Percentiles rank a stretch among this genome's conserved stretches.
Conservation (phyloP, 1,140 invertebrate genomes). For the Chelonus insularis region DNA sequence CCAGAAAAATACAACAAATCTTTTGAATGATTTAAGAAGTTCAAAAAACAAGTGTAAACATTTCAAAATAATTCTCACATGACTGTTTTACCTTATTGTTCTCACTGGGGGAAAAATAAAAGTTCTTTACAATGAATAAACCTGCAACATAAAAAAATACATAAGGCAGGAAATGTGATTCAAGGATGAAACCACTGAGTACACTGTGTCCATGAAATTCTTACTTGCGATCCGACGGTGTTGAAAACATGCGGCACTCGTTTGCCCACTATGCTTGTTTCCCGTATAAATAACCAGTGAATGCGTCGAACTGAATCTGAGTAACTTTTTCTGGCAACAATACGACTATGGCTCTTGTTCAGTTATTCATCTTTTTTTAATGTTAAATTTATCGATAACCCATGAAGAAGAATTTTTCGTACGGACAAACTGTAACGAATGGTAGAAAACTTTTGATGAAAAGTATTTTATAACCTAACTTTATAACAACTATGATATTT, state of each 20-base stretch:
- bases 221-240: slow-evolving; percentile 24
- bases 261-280: slow-evolving; percentile 2
- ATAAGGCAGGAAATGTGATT: slow-evolving; percentile 11
- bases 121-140: not conserved
- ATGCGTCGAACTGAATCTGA: slow-evolving; percentile 6
- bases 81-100: slow-evolving; percentile 1
- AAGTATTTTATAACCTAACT: too few species aligned
- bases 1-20: not conserved
- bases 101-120: not conserved
- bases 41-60: slow-evolving; percentile 1
- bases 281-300: slow-evolving; percentile 22
- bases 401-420: too few species aligned
- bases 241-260: slow-evolving; percentile 19
- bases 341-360: not conserved
- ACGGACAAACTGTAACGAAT: too few species aligned
- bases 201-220: slow-evolving; percentile 19
- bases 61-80: slow-evolving; percentile 8
- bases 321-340: not conserved
- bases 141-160: not conserved
- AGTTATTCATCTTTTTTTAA: not conserved
- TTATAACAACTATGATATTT: too few species aligned
- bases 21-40: slow-evolving; percentile 8
- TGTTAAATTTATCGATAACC: too few species aligned
- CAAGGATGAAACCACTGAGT: slow-evolving; percentile 17
- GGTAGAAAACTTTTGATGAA: too few species aligned